Evolutionary conservation across 2,888 invertebrate species (phyloP).

Genomic region (Hypselothyrea guttata): DNA sequence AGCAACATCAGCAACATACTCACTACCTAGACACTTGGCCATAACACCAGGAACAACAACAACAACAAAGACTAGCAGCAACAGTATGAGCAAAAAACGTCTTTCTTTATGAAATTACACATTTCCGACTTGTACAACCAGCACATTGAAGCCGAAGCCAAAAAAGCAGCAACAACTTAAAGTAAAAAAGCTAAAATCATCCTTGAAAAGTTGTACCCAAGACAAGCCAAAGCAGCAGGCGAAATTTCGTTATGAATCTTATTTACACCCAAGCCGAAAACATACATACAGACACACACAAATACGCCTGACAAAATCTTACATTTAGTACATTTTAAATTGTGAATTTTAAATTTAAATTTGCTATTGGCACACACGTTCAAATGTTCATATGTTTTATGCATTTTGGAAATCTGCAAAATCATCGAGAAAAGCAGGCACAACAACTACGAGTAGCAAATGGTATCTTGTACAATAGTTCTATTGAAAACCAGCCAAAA

Average conservation of each 20-base stretch:
- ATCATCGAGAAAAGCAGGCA: conserved; percentile 65
- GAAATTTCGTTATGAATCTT: conserved; percentile 2
- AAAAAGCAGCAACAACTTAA: conserved; percentile 44
- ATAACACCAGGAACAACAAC: conserved; percentile 29
- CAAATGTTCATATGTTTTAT: conserved; percentile 39
- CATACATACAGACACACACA: conserved; percentile 7
- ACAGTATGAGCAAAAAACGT: conserved; percentile 60
- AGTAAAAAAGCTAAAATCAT: conserved; percentile 23
- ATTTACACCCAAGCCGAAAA: background rate
- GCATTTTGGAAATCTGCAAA: conserved; percentile 75
- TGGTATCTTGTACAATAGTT: conserved; percentile 79
- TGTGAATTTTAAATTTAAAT: conserved; percentile 37
- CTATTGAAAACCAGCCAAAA: conserved; percentile 57
- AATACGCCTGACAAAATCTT: conserved; percentile 28
- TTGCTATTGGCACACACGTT: conserved; percentile 42
- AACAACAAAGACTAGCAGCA: conserved; percentile 28
- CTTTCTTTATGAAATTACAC: conserved; percentile 76
- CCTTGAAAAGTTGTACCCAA: conserved; percentile 34
- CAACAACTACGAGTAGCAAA: conserved; percentile 67
- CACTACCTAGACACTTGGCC: conserved; percentile 68
- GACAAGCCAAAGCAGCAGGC: conserved; percentile 14
- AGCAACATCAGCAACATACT: conserved; percentile 39
- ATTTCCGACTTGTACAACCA: conserved; percentile 73
- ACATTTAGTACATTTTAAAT: conserved; percentile 46
- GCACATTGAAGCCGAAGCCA: conserved; percentile 64